These are phyloP conservation scores for Channa striata DNA, from an alignment of 2,797 vertebrate species.

Conservation along the genomic window DNA sequence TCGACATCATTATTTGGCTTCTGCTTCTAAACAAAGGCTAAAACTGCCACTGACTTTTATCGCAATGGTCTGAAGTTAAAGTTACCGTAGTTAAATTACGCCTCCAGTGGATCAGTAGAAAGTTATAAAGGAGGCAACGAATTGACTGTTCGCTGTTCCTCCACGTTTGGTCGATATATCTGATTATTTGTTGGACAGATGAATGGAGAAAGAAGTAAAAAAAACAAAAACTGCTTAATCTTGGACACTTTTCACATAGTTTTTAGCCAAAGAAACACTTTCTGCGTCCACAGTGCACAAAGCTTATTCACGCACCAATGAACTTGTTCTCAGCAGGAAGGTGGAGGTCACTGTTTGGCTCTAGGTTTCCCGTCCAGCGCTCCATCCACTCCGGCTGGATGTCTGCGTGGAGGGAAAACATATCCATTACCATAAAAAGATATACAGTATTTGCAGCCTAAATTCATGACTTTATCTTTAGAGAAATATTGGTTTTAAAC, in stretches of 20 bases:
- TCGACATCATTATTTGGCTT: too few relatives aligned
- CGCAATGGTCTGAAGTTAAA: too few relatives aligned
- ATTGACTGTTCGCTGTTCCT: constrained; percentile 1
- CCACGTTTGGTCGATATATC: constrained; percentile 30
- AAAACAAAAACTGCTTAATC: constrained; percentile 25
- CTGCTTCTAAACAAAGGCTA: too few relatives aligned
- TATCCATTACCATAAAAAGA: constrained; percentile 11
- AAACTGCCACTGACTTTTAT: too few relatives aligned
- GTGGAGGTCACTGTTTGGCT: constrained; percentile 89
- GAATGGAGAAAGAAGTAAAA: constrained; percentile 19
- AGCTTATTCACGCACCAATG: constrained; percentile 86
- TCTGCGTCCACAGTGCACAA: not conserved
- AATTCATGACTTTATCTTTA: not conserved
- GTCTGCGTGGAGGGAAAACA: constrained; percentile 79
- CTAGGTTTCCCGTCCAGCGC: constrained; percentile 88
- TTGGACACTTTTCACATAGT: constrained; percentile 32
- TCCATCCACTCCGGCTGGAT: constrained; percentile 89
- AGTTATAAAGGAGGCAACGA: constrained; percentile 10
- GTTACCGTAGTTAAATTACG: too few relatives aligned
- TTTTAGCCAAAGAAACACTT: not conserved
- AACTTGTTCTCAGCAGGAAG: constrained; percentile 94
- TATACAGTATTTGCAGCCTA: not conserved
- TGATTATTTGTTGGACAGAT: constrained; percentile 23
- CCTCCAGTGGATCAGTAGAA: not conserved
- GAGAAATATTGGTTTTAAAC: not conserved